These are phyloP conservation scores for Gisinianus flammeolus DNA, from an alignment of 2,888 invertebrate species.

Conservation along the genomic window DNA sequence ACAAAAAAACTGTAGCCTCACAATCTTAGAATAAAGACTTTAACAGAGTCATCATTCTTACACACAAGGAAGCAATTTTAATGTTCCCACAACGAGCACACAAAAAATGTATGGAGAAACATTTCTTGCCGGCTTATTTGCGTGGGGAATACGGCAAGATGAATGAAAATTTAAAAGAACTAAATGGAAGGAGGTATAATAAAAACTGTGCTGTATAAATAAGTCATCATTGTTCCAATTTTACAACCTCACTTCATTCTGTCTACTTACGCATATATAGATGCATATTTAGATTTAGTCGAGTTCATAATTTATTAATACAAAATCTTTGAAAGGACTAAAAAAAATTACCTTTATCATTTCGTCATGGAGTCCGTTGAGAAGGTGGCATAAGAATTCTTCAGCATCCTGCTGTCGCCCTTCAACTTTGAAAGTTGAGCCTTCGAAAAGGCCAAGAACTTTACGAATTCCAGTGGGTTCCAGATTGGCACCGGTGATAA, in stretches of 20 bases:
- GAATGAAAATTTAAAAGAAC: not conserved
- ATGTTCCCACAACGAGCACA: slow-evolving; percentile 47
- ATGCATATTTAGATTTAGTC: no score
- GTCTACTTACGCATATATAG: no score
- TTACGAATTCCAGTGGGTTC: slow-evolving; percentile 71
- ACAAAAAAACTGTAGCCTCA: slow-evolving; percentile 13
- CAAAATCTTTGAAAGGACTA: not conserved
- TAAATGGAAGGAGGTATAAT: no score
- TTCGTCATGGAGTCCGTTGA: slow-evolving; percentile 95
- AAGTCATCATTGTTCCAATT: no score
- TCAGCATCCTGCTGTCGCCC: slow-evolving; percentile 97
- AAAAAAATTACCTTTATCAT: slow-evolving; percentile 88
- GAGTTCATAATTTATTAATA: no score
- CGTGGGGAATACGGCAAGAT: not conserved
- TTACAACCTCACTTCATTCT: no score
- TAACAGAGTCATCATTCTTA: slow-evolving; percentile 13
- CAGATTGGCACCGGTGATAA: slow-evolving; percentile 78
- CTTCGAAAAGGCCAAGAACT: slow-evolving; percentile 59
- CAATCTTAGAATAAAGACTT: slow-evolving; percentile 17
- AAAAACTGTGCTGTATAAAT: no score
- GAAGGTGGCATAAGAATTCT: slow-evolving; percentile 89
- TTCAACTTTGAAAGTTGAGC: slow-evolving; percentile 72
- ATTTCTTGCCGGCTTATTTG: slow-evolving; percentile 21
- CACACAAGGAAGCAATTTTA: slow-evolving; percentile 19
- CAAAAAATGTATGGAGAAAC: slow-evolving; percentile 27